Evolutionary conservation across 2,113 vertebrate species (phyloP), one percentile per base, ranked within the genome.

Genomic region (Semnopithecus entellus): DNA sequence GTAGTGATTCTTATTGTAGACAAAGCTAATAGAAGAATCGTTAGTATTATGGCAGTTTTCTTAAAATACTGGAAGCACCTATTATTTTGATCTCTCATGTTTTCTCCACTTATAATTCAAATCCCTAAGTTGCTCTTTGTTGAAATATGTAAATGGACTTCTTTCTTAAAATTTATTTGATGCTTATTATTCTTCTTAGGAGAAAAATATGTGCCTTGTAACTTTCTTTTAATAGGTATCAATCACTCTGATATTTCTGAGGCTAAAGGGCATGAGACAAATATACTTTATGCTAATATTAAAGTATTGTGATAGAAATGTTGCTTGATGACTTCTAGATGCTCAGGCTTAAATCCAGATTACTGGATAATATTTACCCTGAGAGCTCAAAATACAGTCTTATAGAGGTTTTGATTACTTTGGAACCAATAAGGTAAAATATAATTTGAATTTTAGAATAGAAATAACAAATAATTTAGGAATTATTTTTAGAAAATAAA

Each of bases 381-480:
- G 50, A 78, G 17, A 92, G 35, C 27, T 92, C 52, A 97, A 61
- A 91, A 83, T 93, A 64, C 10, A 83, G 16, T 66, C 32, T 76
- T 57, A 82, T 12, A 82, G 81, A 89, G 50, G 18, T 91, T 40
- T 81, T 88, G 88, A 85, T 94, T 3, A 10, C 52, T 83, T 12
- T 96, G 57, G 14, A 94, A 75, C 25, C 8, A 90, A 6, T 59
- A 85, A 85, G 22, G 45, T 90, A 85, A 95, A 94, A 85, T 59
- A 66, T 81, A 80, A 64, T 50, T 94, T 94, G 27, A 90, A 55
- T 38, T 78, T 94, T 86, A 6, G 45, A 61, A 89, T 84, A 79
- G 80, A 80, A 89, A 76, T 73, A 95, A 91, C 14, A 86, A n/a
- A 89, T 89, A 85, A 82, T 91, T 96, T 88, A 88, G 38, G 90